Evolutionary conservation across 2,113 vertebrate species (phyloP), one percentile per base, ranked within the genome.

Genomic region (Stegostoma tigrinum): DNA sequence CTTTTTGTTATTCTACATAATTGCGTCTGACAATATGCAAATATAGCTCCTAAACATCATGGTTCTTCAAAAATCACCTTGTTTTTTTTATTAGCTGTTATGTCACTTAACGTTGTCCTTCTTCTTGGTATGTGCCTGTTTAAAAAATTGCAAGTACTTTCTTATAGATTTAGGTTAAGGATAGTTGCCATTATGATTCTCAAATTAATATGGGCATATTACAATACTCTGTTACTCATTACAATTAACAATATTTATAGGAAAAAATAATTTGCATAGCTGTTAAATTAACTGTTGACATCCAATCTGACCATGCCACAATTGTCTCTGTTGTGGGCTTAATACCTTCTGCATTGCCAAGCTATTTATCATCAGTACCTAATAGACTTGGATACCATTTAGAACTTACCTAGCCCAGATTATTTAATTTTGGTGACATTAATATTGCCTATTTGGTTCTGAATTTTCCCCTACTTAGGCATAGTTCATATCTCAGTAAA

Each of bases 401-500:
- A n/a, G n/a, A n/a, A n/a, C n/a, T n/a, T n/a, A n/a, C n/a, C n/a
- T n/a, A n/a, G n/a, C n/a, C n/a, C n/a, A n/a, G n/a, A n/a, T n/a
- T n/a, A n/a, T n/a, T n/a, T n/a, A n/a, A n/a, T n/a, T n/a, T n/a
- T n/a, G n/a, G n/a, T 97, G 97, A 97, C 97, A 96, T 97, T 97
- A 96, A 97, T 96, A 97, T 98, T 98, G 97, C 97, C 80, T 97
- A 97, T 95, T 96, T 96, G 97, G 97, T 98, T 98, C 97, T 98
- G 97, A 96, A 97, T 98, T 98, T 97, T 97, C 97, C 89, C 97
- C 97, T 97, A 96, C 98, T 98, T 98, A 99, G 99, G 99, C 99
- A 97, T 99, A 99, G 98, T 98, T 98, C 98, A 98, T 98, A 97
- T 99, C 98, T 98, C 98, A 98, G 98, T 97, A 97, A 95, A 95